Percentiles rank a stretch among this genome's conserved stretches.
phyloP scores from a whole-genome alignment of 2,888 invertebrate genomes.

The Tanytarsus gracilentus region DNA sequence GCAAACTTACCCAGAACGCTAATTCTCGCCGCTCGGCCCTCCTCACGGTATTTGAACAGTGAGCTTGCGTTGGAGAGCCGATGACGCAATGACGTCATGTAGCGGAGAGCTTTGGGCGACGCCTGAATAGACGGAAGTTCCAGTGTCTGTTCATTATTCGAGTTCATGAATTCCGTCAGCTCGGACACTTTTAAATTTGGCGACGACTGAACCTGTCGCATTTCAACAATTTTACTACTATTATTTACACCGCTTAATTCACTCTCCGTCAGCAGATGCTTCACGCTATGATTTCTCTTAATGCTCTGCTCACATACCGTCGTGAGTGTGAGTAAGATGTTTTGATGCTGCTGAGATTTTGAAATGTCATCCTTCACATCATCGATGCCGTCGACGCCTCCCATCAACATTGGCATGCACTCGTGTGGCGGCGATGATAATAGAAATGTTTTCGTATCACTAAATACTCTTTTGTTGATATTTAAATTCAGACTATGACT shows the following conservation, averaged over 20 bases:
- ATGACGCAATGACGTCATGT: slow-evolving; percentile 64
- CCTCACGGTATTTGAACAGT: slow-evolving; percentile 75
- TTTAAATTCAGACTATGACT: slow-evolving; percentile 29
- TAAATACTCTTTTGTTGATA: slow-evolving; percentile 1
- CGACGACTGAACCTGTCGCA: slow-evolving; percentile 35
- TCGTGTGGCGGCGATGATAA: slow-evolving; percentile 23
- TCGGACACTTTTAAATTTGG: slow-evolving; percentile 41
- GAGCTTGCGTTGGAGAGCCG: slow-evolving; percentile 78
- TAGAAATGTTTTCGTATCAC: slow-evolving; percentile 18
- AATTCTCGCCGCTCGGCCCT: slow-evolving; percentile 80
- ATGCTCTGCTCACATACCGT: slow-evolving; percentile 38
- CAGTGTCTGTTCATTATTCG: slow-evolving; percentile 21
- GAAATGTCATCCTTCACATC: background rate
- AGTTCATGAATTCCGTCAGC: slow-evolving; percentile 31
- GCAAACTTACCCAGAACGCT: slow-evolving; percentile 45
- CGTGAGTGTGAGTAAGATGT: slow-evolving; percentile 40
- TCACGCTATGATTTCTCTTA: slow-evolving; percentile 41
- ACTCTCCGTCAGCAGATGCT: slow-evolving; percentile 39
- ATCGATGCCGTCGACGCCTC: too few species aligned
- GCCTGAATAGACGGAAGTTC: slow-evolving; percentile 38
- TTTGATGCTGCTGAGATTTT: slow-evolving; percentile 33
- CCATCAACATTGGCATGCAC: slow-evolving; percentile 6
- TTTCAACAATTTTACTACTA: slow-evolving; percentile 3
- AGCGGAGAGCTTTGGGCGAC: slow-evolving; percentile 42
- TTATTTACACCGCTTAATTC: slow-evolving; percentile 25